Conservation (phyloP, 2,888 invertebrate species). For the Leptopterna dolabrata region DNA sequence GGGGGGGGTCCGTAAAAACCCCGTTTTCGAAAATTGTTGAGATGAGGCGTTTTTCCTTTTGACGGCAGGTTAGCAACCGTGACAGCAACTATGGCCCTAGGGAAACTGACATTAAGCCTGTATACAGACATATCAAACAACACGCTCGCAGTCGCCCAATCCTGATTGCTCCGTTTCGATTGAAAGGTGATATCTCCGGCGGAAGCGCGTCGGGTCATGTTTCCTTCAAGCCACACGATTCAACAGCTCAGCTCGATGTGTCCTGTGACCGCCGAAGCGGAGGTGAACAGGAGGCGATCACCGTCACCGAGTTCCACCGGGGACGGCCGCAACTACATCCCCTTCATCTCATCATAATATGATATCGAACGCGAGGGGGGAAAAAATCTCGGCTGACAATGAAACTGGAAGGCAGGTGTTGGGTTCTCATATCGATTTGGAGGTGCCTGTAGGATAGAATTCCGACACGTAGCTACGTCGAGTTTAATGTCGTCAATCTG, state of each 20-base stretch:
- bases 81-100: no score
- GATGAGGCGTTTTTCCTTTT: no score
- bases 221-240: not conserved
- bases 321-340: not conserved
- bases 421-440: not conserved
- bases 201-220: not conserved
- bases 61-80: no score
- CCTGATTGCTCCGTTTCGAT: conserved; percentile 15
- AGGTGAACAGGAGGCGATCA: not conserved
- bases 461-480: not conserved
- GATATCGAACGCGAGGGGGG: not conserved
- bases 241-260: not conserved
- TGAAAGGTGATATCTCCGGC: conserved; percentile 25
- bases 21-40: no score
- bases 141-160: not conserved
- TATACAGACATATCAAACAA: not conserved
- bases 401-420: not conserved
- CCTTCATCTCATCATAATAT: conserved; percentile 13
- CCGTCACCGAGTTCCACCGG: not conserved
- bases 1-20: no score
- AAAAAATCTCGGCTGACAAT: not conserved
- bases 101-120: no score
- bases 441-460: not conserved
- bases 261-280: not conserved
- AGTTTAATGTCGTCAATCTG: not conserved